Percentiles rank a stretch among this genome's conserved stretches.
Evolutionary conservation across 2,797 vertebrate species (phyloP).

Genomic region (Poliocrania exsul): DNA sequence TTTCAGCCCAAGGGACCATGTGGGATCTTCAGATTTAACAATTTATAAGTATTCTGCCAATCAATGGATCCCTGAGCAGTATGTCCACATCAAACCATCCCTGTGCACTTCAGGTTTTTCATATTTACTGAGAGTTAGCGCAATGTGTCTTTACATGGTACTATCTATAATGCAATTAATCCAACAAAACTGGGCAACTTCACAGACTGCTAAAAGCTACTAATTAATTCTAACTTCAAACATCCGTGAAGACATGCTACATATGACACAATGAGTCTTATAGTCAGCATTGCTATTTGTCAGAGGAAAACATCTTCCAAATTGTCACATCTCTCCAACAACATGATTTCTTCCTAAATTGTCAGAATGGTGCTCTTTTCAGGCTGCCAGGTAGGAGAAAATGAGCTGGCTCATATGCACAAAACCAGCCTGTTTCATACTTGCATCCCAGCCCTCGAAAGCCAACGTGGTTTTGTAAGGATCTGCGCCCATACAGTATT

Average conservation of each 20-base stretch:
- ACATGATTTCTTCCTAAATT: not conserved
- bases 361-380: not conserved
- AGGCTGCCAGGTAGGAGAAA: not conserved
- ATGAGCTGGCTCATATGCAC: not conserved
- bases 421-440: not conserved
- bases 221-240: slow-evolving; percentile 25
- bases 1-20: not conserved
- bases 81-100: not conserved
- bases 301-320: not conserved
- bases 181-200: not conserved
- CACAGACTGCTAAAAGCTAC: not conserved
- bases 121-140: not conserved
- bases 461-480: accelerated
- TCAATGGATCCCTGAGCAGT: not conserved
- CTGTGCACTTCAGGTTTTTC: not conserved
- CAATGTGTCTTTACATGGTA: not conserved
- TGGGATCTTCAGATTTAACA: slow-evolving; percentile 34
- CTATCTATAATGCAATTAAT: not conserved
- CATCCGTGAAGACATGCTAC: not conserved
- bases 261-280: not conserved
- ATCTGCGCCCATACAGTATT: not conserved
- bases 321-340: not conserved
- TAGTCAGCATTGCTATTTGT: not conserved
- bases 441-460: not conserved
- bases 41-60: slow-evolving; percentile 23